Evolutionary conservation across 1,140 invertebrate species (phyloP), one percentile per base, ranked within the genome.

Genomic region (Alviniconcha marisindica): DNA sequence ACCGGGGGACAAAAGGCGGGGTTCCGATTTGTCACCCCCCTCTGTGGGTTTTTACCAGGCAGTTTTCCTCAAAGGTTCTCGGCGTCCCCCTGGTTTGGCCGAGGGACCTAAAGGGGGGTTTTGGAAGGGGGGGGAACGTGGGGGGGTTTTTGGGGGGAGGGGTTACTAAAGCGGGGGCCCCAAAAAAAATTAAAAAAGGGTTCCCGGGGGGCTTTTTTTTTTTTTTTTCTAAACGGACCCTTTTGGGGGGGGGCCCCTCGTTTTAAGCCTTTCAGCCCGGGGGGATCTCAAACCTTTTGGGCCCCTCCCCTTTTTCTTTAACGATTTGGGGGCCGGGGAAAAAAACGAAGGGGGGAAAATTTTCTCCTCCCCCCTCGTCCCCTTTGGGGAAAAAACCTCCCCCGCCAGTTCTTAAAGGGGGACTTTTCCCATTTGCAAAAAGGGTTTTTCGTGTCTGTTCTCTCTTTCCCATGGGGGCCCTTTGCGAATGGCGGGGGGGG

Each of bases 31-130:
- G n/a, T 2, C 28, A 1, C 38, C 69, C 10, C 21, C 33, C 38
- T 18, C 10, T 31, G 69, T 73, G 21, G 69, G n/a, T n/a, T n/a
- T 73, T 28, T 73, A 73, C 33, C 69, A 73, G 69, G 38, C 69
- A 33, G 21, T n/a, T n/a, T 21, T 7, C 21, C 21, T 18, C 21
- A 73, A 28, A 73, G 24, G n/a, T n/a, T 12, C 31, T 73, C 3
- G 69, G 0, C 31, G 28, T 73, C 10, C 31, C 28, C 31, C 38
- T 28, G 69, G 36, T 24, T 36, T n/a, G n/a, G 69, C 38, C 4
- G 38, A 31, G 14, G 69, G 38, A 36, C 21, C 33, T 33, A n/a
- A n/a, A 18, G n/a, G 10, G 33, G 69, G 31, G 31, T 73, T 0
- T 36, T 36, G 10, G 31, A 38, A 28, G 5, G 31, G 10, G 4